Evolutionary conservation across 2,888 invertebrate species (phyloP).

Genomic region (Drosophila diplacantha): DNA sequence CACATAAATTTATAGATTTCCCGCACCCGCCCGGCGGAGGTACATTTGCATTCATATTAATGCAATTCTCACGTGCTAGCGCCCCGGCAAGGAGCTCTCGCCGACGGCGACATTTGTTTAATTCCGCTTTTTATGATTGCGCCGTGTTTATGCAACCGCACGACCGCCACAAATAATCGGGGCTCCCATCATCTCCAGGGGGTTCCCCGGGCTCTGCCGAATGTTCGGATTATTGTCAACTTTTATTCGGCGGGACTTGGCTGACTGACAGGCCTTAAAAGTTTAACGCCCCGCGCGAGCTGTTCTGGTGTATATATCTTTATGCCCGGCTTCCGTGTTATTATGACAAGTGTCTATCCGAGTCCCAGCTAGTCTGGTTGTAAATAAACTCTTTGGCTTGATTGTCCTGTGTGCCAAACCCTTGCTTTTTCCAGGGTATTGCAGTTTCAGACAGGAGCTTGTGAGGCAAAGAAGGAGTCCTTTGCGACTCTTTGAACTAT

Average conservation of each 20-base stretch:
- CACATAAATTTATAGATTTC: constrained; percentile 71
- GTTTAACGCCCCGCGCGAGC: constrained; percentile 38
- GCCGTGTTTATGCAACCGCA: constrained; percentile 66
- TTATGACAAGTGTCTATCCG: constrained; percentile 23
- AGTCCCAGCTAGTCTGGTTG: constrained; percentile 7
- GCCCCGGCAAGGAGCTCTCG: constrained; percentile 21
- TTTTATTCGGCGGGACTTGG: constrained; percentile 50
- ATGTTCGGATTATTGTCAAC: constrained; percentile 60
- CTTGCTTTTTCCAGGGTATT: background rate
- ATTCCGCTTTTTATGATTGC: constrained; percentile 66
- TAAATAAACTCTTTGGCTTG: constrained; percentile 3
- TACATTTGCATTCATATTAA: constrained; percentile 69
- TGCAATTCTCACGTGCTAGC: constrained; percentile 72
- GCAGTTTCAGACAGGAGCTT: background rate
- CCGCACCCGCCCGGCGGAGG: constrained; percentile 13
- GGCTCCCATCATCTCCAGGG: constrained; percentile 53
- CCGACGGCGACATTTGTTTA: constrained; percentile 62
- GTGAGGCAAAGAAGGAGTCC: background rate
- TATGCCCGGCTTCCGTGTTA: constrained; percentile 11
- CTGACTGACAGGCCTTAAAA: constrained; percentile 58
- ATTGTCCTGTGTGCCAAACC: constrained; percentile 11
- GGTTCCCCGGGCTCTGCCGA: constrained; percentile 24
- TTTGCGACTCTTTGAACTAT: too few relatives aligned
- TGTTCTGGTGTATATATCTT: constrained; percentile 16
- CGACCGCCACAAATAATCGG: constrained; percentile 47